A percentile compares a stretch with the other conserved stretches of the same genome.
Conservation (phyloP, 35 echinoderm and acorn worm species). For the Apostichopus parvimensis region DNA sequence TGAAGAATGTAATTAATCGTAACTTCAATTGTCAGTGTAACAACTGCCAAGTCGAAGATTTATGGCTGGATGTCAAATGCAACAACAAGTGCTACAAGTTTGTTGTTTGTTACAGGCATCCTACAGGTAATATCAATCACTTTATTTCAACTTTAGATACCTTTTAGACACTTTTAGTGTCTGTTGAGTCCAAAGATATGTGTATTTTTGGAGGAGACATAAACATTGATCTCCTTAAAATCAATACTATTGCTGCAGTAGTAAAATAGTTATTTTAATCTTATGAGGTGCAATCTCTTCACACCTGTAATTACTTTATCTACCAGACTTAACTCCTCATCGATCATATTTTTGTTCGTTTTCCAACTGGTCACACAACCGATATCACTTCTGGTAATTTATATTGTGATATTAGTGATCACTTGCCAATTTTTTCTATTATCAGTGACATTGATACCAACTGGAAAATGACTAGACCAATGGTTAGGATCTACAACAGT, state of each 20-base stretch:
- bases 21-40: neutral
- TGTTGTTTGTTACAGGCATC: neutral
- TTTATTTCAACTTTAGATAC: neutral
- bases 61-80: neutral
- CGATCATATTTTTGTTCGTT: neutral
- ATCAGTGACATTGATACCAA: conserved; percentile 8
- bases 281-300: neutral
- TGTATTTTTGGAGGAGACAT: conserved; percentile 9
- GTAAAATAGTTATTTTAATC: neutral
- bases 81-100: neutral
- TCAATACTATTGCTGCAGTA: neutral
- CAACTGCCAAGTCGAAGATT: too few species aligned
- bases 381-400: conserved; percentile 7
- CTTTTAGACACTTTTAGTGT: neutral
- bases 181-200: neutral
- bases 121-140: conserved; percentile 14
- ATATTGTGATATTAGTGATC: neutral
- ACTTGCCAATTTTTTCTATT: conserved; percentile 16
- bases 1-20: neutral
- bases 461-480: neutral
- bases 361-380: neutral
- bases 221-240: conserved; percentile 27
- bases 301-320: neutral
- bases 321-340: neutral
- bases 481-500: neutral